Evolutionary conservation across 1,140 invertebrate species (phyloP).

Genomic region (Glossosoma conforme): DNA sequence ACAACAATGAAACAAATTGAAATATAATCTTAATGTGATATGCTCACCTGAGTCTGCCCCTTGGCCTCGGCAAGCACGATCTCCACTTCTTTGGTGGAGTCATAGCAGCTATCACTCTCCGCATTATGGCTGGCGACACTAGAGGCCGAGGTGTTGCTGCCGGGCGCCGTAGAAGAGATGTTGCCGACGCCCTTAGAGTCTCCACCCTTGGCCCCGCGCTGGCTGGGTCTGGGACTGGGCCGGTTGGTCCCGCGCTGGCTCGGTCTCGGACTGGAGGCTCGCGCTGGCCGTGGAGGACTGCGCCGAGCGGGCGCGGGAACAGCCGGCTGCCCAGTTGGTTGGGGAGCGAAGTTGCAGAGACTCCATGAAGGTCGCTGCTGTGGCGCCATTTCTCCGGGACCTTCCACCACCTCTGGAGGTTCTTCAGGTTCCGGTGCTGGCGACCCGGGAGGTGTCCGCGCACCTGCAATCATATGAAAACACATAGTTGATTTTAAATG

Average conservation of each 20-base stretch:
- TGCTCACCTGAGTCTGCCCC: conserved; percentile 37
- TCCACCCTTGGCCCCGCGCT: background rate
- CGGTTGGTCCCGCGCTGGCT: background rate
- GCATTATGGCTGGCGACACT: conserved; percentile 14
- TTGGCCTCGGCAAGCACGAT: conserved; percentile 47
- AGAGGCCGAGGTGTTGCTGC: conserved; percentile 14
- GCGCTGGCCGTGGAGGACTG: background rate
- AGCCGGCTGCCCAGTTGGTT: conserved; percentile 33
- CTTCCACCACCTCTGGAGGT: conserved; percentile 34
- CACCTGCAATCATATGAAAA: no score
- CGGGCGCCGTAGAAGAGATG: conserved; percentile 19
- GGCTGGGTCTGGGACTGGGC: conserved; percentile 17
- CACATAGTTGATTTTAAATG: no score
- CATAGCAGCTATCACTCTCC: conserved; percentile 42
- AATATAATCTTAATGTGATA: no score
- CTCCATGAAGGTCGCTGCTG: conserved; percentile 40
- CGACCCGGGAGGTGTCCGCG: conserved; percentile 9
- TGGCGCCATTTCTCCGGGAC: conserved; percentile 30
- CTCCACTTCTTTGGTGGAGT: conserved; percentile 44
- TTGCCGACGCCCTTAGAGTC: background rate
- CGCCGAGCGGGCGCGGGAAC: background rate
- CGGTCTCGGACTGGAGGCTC: conserved; percentile 14
- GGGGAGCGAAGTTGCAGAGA: conserved; percentile 44
- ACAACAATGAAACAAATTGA: no score
- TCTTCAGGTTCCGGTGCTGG: conserved; percentile 26